Evolutionary conservation across 2,113 vertebrate species (phyloP), one percentile per base, ranked within the genome.

Genomic region (Prunella fulvescens): DNA sequence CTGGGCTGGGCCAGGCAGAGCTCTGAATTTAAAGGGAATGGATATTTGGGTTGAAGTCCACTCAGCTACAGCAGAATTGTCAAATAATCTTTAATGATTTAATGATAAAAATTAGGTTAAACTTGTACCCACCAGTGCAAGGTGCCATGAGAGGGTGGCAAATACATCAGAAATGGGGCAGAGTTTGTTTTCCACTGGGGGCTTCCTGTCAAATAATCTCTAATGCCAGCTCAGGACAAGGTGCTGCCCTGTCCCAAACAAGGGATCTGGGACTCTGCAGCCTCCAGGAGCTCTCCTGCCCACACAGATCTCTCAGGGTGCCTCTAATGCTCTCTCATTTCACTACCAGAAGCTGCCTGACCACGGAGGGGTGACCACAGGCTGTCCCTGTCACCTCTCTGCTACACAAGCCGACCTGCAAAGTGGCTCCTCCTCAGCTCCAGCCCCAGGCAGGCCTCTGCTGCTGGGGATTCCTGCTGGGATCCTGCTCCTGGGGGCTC

Each of bases 181-280:
- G 37, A 37, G 37, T 37, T 37, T 37, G 37, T 37, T 37, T 37
- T 37, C 37, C 37, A 37, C 37, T 37, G 37, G 37, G 37, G 9
- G 37, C 9, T 37, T 37, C 37, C 37, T 37, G 37, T 37, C 37
- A 37, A 37, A 37, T 37, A 37, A 37, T 40, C 40, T 40, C 40
- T 40, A 13, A 40, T 40, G 40, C 40, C 22, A 53, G 65, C 54
- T 33, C 22, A 33, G 24, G n/a, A 12, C 9, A 19, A 18, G 42
- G 25, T 11, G 23, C 0, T 47, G 31, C 56, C 11, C 5, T 19
- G 10, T 15, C 33, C 66, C 42, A 64, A 10, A 20, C 0, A 1
- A 42, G 33, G 50, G 20, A 33, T 35, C 3, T n/a, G 77, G 56
- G 45, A 3, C 66, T 42, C 57, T 47, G 73, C 53, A 56, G 50